phyloP scores from a whole-genome alignment of 1,140 invertebrate species.

The Drosophila repletoides region DNA sequence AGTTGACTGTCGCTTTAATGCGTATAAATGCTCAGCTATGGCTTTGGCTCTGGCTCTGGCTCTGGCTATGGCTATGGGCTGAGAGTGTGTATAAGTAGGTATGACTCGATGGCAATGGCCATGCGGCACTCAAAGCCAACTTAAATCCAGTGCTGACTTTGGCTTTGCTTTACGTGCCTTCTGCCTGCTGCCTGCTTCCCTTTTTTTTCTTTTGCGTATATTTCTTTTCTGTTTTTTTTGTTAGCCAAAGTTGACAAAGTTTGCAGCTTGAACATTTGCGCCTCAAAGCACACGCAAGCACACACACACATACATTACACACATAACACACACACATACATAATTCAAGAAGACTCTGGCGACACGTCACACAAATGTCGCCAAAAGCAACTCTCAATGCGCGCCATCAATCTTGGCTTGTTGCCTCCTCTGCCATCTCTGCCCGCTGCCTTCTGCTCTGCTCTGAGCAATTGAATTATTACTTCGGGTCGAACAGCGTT shows the following conservation, averaged over 20 bases:
- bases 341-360: conserved; percentile 69
- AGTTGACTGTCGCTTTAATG: conserved; percentile 74
- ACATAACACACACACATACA: conserved; percentile 43
- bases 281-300: conserved; percentile 49
- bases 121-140: conserved; percentile 54
- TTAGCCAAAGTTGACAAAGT: conserved; percentile 66
- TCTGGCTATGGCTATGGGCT: background rate
- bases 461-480: conserved; percentile 80
- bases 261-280: conserved; percentile 74
- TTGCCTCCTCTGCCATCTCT: background rate
- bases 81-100: conserved; percentile 18
- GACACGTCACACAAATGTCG: conserved; percentile 78
- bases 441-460: conserved; percentile 7
- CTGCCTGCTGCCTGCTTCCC: background rate
- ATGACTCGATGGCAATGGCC: conserved; percentile 52
- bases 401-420: conserved; percentile 75
- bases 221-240: conserved; percentile 27
- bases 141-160: conserved; percentile 74
- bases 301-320: conserved; percentile 2
- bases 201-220: conserved; percentile 20
- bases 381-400: conserved; percentile 72
- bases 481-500: conserved; percentile 67
- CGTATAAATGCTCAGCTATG: conserved; percentile 70
- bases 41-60: background rate
- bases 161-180: conserved; percentile 60